Evolutionary conservation across 2,113 vertebrate genomes (phyloP).

Genomic region (Brachyhypopomus occidentalis): DNA sequence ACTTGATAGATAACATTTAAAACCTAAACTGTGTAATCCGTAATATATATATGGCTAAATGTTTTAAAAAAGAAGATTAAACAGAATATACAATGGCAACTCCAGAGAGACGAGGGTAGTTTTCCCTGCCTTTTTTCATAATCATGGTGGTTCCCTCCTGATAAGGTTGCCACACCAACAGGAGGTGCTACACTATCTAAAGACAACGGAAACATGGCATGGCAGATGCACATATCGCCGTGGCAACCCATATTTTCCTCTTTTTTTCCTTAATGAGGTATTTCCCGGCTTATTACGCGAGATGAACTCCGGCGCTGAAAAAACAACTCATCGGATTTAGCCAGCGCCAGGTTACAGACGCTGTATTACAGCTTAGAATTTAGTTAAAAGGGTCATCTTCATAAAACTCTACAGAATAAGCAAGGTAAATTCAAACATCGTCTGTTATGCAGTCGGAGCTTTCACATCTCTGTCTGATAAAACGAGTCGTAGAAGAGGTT

Average conservation of each 20-base stretch:
- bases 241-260: slow-evolving; percentile 40
- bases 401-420: not conserved
- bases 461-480: not conserved
- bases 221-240: slow-evolving; percentile 35
- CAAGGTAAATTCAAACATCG: not conserved
- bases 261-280: slow-evolving; percentile 54
- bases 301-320: slow-evolving; percentile 61
- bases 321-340: slow-evolving; percentile 56
- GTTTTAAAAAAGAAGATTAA: not conserved
- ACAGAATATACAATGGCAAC: not conserved
- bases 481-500: not conserved
- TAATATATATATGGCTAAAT: not conserved
- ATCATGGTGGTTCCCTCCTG: slow-evolving; percentile 2
- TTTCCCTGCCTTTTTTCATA: not conserved
- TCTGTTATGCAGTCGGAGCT: not conserved
- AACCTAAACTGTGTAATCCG: not conserved
- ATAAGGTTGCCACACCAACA: slow-evolving; percentile 66
- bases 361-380: not conserved
- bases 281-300: not conserved
- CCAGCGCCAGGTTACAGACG: slow-evolving; percentile 66
- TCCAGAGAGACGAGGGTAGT: not conserved
- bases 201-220: slow-evolving; percentile 37
- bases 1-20: not conserved
- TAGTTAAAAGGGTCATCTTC: not conserved
- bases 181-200: slow-evolving; percentile 64